Percentiles rank a stretch among this genome's conserved stretches.
Conservation (phyloP, 2,113 vertebrate species). For the Aegithalos caudatus region DNA sequence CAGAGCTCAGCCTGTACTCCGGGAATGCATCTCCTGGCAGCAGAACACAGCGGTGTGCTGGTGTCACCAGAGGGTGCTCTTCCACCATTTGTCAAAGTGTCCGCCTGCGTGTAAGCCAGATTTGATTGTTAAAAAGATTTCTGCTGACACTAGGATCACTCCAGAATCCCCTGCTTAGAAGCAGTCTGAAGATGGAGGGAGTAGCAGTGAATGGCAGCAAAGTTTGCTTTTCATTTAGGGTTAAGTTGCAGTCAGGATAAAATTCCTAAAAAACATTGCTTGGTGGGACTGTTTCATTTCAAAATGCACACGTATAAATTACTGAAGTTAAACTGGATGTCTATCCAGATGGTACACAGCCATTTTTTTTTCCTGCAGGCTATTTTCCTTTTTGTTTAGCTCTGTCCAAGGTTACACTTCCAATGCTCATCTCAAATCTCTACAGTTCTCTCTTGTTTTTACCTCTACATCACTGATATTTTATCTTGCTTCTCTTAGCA, state of each 20-base stretch:
- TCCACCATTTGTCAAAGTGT: not conserved
- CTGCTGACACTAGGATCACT: not conserved
- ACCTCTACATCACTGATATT: not conserved
- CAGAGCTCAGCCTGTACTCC: not conserved
- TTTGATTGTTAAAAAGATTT: not conserved
- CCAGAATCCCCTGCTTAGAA: not conserved
- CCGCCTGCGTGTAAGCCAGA: accelerated
- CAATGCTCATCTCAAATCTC: not conserved
- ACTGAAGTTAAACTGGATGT: not conserved
- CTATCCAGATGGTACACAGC: not conserved
- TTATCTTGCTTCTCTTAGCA: not conserved
- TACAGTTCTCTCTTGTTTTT: not conserved
- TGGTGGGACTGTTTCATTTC: not conserved
- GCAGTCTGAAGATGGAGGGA: not conserved
- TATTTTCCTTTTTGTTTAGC: not conserved
- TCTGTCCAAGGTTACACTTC: not conserved
- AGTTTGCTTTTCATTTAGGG: not conserved
- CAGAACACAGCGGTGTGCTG: not conserved
- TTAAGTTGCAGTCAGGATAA: not conserved
- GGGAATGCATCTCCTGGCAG: not conserved
- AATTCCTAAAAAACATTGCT: not conserved
- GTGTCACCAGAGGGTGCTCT: conserved; percentile 57
- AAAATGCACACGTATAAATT: not conserved
- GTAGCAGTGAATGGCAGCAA: not conserved
- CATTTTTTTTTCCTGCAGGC: not conserved